Evolutionary conservation across 2,888 invertebrate genomes (phyloP).

Genomic region (Caenorhabditis wallacei): DNA sequence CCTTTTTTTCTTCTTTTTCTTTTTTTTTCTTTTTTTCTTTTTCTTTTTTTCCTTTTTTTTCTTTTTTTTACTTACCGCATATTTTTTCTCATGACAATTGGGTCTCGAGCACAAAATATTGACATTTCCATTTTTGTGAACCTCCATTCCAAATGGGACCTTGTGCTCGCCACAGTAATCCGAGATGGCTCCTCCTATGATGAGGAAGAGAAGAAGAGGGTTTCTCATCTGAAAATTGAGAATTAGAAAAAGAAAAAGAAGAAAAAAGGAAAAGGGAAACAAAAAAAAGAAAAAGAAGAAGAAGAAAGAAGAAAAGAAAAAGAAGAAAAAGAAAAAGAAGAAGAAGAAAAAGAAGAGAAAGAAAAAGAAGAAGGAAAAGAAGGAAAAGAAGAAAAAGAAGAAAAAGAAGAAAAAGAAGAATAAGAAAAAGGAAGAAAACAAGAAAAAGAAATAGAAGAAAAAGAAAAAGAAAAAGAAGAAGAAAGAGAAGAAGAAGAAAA

Average conservation of each 20-base stretch:
- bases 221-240: neutral
- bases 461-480: neutral
- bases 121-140: slow-evolving; percentile 66
- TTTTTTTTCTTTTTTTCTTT: too few species aligned
- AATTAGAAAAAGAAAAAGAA: neutral
- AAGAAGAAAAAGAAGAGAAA: neutral
- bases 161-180: slow-evolving; percentile 73
- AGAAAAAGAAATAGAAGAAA: neutral
- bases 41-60: too few species aligned
- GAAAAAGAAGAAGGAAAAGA: slow-evolving; percentile 1
- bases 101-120: slow-evolving; percentile 70
- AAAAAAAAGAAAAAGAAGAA: slow-evolving; percentile 12
- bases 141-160: slow-evolving; percentile 71
- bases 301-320: neutral
- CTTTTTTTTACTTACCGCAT: slow-evolving; percentile 68
- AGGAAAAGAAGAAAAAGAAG: neutral
- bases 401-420: neutral
- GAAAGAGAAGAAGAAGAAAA: neutral
- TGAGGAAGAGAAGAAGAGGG: neutral
- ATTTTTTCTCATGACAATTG: slow-evolving; percentile 73
- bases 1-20: too few species aligned
- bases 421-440: neutral
- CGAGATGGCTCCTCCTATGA: slow-evolving; percentile 3
- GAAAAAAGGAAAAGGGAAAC: neutral
- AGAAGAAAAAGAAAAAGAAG: neutral